These are phyloP conservation scores for Spisula subtruncata DNA, from an alignment of 2,888 invertebrate species.

Conservation along the genomic window DNA sequence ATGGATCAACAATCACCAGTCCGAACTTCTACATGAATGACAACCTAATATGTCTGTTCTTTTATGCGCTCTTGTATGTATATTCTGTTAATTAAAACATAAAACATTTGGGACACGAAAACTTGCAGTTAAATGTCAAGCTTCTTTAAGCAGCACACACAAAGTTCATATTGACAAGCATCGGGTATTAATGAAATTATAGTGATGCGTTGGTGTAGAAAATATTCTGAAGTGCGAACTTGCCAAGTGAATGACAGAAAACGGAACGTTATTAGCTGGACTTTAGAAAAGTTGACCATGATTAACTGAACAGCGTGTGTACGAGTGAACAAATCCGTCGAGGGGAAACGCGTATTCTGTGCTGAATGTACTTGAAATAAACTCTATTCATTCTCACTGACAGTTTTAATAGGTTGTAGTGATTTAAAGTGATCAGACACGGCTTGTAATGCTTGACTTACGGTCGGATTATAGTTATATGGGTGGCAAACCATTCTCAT, in stretches of 20 bases:
- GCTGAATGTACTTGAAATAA: conserved; percentile 43
- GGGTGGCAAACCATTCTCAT: conserved; percentile 26
- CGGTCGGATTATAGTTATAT: conserved; percentile 4
- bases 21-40: no score
- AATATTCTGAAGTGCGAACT: conserved; percentile 28
- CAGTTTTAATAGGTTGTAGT: conserved; percentile 48
- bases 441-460: conserved; percentile 38
- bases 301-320: conserved; percentile 10
- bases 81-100: no score
- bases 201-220: conserved; percentile 29
- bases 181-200: no score
- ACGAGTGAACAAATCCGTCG: neutral
- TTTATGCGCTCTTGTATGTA: no score
- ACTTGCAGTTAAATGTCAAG: no score
- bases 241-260: conserved; percentile 34
- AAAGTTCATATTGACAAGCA: neutral
- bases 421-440: conserved; percentile 46
- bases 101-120: no score
- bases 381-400: conserved; percentile 34
- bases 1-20: no score
- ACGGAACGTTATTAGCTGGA: conserved; percentile 36
- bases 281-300: conserved; percentile 33
- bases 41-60: no score
- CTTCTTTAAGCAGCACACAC: no score
- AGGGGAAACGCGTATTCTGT: conserved; percentile 25